Conservation (phyloP, 2,797 vertebrate genomes). For the Hemibagrus guttatus region DNA sequence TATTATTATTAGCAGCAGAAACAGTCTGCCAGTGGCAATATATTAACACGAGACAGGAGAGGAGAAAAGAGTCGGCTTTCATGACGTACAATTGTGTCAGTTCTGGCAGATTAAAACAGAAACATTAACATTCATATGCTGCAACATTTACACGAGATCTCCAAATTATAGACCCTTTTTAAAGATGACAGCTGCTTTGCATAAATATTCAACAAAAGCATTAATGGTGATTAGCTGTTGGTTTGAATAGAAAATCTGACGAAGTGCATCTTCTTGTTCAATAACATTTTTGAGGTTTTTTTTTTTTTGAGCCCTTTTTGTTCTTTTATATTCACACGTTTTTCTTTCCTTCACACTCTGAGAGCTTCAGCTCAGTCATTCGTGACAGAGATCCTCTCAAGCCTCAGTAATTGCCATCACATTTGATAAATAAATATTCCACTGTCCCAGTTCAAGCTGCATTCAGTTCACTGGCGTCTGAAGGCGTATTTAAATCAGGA, state of each 20-base stretch:
- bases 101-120: neutral
- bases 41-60: neutral
- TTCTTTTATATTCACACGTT: neutral
- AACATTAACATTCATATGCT: neutral
- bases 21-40: neutral
- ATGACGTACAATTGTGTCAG: neutral
- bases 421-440: constrained; percentile 41
- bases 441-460: constrained; percentile 29
- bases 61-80: neutral
- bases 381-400: constrained; percentile 14
- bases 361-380: neutral
- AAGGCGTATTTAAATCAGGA: constrained; percentile 28
- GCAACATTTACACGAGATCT: neutral
- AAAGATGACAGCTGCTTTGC: neutral
- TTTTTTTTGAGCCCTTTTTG: neutral
- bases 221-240: neutral
- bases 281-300: neutral
- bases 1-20: constrained; percentile 16
- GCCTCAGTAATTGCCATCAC: constrained; percentile 27
- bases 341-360: neutral
- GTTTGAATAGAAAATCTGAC: neutral
- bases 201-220: neutral
- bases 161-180: neutral
- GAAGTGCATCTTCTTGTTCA: neutral
- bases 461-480: constrained; percentile 40